A percentile compares a stretch with the other conserved stretches of the same genome.
Conservation (phyloP, 1,140 invertebrate genomes). For the Drosophila seguyi region DNA sequence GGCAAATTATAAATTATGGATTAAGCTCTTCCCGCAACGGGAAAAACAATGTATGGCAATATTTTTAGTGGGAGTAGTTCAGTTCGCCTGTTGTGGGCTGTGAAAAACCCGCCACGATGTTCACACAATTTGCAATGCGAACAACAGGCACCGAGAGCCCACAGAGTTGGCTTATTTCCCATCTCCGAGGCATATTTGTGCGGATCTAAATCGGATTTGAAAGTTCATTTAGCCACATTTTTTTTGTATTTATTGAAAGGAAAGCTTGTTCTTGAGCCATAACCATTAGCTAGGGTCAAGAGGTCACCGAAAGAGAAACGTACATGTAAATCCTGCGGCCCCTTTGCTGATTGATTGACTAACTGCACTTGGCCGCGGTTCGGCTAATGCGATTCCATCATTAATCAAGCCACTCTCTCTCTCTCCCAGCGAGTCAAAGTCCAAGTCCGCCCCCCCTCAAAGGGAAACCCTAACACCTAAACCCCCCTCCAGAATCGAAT, state of each 20-base stretch:
- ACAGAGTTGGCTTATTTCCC: neutral
- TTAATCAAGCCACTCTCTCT: slow-evolving; percentile 52
- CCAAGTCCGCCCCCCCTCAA: neutral
- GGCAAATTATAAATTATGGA: slow-evolving; percentile 70
- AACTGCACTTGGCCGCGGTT: slow-evolving; percentile 32
- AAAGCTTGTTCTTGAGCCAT: neutral
- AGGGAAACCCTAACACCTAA: too few species aligned
- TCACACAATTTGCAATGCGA: slow-evolving; percentile 75
- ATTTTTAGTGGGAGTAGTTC: slow-evolving; percentile 20
- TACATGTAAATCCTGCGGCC: slow-evolving; percentile 25
- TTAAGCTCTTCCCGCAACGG: slow-evolving; percentile 50
- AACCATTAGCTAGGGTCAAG: slow-evolving; percentile 33
- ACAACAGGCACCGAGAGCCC: neutral
- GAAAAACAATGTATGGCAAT: slow-evolving; percentile 46
- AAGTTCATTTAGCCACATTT: slow-evolving; percentile 24
- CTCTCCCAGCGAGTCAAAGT: slow-evolving; percentile 11
- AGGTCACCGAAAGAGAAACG: slow-evolving; percentile 32
- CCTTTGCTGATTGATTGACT: slow-evolving; percentile 58
- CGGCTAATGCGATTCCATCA: slow-evolving; percentile 56
- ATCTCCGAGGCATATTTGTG: slow-evolving; percentile 18
- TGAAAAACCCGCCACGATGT: slow-evolving; percentile 56
- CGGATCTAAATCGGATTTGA: slow-evolving; percentile 1
- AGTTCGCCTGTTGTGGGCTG: slow-evolving; percentile 15
- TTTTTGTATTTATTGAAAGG: too few species aligned
- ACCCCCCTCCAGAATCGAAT: neutral